A percentile compares a stretch with the other conserved stretches of the same genome.
Evolutionary conservation across 2,113 vertebrate genomes (phyloP).

Genomic region (Hippolais icterina): DNA sequence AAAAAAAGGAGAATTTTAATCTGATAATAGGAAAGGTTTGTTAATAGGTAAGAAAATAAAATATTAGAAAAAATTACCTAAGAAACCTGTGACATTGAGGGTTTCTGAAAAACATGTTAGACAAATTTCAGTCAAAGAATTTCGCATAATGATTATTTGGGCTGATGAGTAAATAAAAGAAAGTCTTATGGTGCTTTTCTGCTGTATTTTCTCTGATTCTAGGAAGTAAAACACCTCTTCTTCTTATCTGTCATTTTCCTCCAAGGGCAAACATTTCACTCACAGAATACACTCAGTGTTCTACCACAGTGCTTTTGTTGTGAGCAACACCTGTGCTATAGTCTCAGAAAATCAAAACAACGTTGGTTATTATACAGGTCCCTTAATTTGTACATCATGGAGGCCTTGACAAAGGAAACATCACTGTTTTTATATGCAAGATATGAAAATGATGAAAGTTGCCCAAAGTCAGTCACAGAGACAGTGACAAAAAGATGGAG

Average conservation of each 20-base stretch:
- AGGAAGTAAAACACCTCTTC: neutral
- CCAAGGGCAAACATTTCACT: neutral
- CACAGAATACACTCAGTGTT: neutral
- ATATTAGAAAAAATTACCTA: neutral
- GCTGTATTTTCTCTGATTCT: neutral
- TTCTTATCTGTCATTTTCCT: neutral
- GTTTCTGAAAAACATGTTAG: neutral
- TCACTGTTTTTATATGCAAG: neutral
- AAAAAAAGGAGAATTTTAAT: neutral
- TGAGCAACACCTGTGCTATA: neutral
- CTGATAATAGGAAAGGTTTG: neutral
- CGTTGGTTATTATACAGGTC: neutral
- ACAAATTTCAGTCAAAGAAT: neutral
- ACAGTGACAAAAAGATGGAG: neutral
- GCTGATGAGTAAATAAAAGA: neutral
- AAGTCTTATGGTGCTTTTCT: neutral
- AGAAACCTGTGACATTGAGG: neutral
- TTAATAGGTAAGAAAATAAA: neutral
- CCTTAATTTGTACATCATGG: neutral
- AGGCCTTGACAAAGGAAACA: neutral
- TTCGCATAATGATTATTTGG: neutral
- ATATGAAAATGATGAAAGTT: neutral
- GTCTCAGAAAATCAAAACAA: neutral
- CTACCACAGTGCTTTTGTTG: neutral
- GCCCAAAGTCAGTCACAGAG: neutral